Percentiles rank a stretch among this genome's conserved stretches.
Conservation (phyloP, 2,888 invertebrate genomes). For the Seira musarum region DNA sequence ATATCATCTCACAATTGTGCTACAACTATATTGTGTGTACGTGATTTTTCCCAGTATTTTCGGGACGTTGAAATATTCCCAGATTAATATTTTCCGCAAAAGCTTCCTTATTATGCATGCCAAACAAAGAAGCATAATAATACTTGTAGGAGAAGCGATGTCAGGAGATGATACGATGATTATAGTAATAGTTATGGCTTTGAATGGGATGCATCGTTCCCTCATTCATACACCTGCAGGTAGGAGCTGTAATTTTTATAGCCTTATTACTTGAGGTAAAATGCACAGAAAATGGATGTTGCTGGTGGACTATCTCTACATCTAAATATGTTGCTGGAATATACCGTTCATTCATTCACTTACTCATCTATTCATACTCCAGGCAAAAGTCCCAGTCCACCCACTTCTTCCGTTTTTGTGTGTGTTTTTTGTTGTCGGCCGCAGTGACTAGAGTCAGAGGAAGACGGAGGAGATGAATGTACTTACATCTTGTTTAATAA, state of each 20-base stretch:
- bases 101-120: not conserved
- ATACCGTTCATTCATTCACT: not conserved
- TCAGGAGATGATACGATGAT: conserved; percentile 12
- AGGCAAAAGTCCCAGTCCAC: not conserved
- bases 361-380: not conserved
- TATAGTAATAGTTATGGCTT: conserved; percentile 5
- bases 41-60: too few species aligned
- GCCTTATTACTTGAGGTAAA: not conserved
- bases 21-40: too few species aligned
- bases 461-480: too few species aligned
- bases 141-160: not conserved
- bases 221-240: not conserved
- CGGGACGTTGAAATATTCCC: too few species aligned
- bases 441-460: too few species aligned
- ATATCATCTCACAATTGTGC: too few species aligned
- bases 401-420: not conserved
- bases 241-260: conserved; percentile 1
- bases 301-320: too few species aligned
- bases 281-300: not conserved
- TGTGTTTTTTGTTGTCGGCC: too few species aligned
- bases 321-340: not conserved
- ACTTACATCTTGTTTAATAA: not conserved
- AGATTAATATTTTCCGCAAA: too few species aligned
- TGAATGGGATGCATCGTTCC: not conserved
- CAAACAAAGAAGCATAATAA: conserved; percentile 2